Conservation (phyloP, 1,140 invertebrate species). For the Trachymyrmex cornetzi region DNA sequence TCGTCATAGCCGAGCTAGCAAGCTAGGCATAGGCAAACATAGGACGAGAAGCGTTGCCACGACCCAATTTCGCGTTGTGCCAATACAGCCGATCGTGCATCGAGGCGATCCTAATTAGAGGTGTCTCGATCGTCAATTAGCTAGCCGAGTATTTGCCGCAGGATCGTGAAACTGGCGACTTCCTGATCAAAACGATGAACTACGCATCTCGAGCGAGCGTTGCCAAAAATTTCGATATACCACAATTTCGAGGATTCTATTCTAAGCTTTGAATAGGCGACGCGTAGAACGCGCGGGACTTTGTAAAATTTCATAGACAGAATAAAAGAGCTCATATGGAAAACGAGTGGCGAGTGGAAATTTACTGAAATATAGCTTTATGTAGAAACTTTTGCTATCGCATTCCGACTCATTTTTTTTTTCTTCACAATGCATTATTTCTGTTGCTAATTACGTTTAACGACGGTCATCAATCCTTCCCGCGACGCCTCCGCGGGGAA, state of each 20-base stretch:
- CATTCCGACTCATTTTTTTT: not conserved
- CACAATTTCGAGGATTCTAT: slow-evolving; percentile 53
- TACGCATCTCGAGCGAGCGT: not conserved
- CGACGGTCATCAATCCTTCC: slow-evolving; percentile 16
- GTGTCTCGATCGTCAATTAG: slow-evolving; percentile 73
- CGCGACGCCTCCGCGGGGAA: not conserved
- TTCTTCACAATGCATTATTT: not conserved
- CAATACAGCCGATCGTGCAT: slow-evolving; percentile 75
- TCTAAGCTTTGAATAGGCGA: slow-evolving; percentile 17
- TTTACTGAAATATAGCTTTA: not conserved
- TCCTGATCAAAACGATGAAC: slow-evolving; percentile 30
- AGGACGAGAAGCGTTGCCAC: slow-evolving; percentile 69
- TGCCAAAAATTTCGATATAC: slow-evolving; percentile 25
- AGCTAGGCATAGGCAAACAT: slow-evolving; percentile 47
- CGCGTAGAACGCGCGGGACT: not conserved
- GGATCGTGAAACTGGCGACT: slow-evolving; percentile 51
- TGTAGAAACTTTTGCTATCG: not conserved
- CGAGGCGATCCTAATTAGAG: slow-evolving; percentile 75
- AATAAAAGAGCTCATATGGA: not conserved
- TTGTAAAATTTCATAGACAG: not conserved
- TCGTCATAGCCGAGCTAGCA: not conserved
- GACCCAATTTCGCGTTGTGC: slow-evolving; percentile 81
- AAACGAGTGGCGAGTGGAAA: not conserved
- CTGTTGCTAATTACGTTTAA: slow-evolving; percentile 41
- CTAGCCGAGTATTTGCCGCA: slow-evolving; percentile 10